Percentiles rank a stretch among this genome's conserved stretches.
Evolutionary conservation across 2,888 invertebrate genomes (phyloP).

Genomic region (Hoplodrina ambigua): DNA sequence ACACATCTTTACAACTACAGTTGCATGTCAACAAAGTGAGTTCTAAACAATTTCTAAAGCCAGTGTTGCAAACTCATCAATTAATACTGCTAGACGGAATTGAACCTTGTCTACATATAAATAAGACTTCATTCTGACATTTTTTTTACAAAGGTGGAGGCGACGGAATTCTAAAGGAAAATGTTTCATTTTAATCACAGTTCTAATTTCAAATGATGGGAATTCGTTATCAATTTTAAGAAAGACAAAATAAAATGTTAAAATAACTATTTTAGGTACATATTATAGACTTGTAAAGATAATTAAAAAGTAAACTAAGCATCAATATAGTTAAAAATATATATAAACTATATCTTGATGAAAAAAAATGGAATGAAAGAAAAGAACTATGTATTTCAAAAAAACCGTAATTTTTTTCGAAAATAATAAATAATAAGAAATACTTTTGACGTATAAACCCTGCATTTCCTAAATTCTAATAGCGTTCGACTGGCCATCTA

Average conservation of each 20-base stretch:
- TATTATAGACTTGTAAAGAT: background rate
- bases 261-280: background rate
- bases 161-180: background rate
- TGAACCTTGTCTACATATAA: constrained; percentile 4
- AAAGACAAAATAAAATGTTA: constrained; percentile 11
- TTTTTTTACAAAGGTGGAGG: background rate
- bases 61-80: constrained; percentile 35
- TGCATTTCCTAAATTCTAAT: constrained; percentile 46
- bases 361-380: constrained; percentile 36
- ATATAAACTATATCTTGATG: background rate
- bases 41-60: constrained; percentile 57
- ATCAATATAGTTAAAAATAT: background rate
- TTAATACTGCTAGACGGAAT: constrained; percentile 52
- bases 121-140: constrained; percentile 6
- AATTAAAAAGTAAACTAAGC: background rate
- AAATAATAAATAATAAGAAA: constrained; percentile 15
- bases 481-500: constrained; percentile 26
- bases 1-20: constrained; percentile 59
- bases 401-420: background rate
- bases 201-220: constrained; percentile 20
- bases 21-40: constrained; percentile 65
- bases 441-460: constrained; percentile 37
- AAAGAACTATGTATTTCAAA: background rate
- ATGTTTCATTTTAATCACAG: constrained; percentile 23
- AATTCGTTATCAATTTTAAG: too few species aligned